Base-by-base conservation (phyloP, 2,113 vertebrate genomes). In the Agelaius tricolor region DNA sequence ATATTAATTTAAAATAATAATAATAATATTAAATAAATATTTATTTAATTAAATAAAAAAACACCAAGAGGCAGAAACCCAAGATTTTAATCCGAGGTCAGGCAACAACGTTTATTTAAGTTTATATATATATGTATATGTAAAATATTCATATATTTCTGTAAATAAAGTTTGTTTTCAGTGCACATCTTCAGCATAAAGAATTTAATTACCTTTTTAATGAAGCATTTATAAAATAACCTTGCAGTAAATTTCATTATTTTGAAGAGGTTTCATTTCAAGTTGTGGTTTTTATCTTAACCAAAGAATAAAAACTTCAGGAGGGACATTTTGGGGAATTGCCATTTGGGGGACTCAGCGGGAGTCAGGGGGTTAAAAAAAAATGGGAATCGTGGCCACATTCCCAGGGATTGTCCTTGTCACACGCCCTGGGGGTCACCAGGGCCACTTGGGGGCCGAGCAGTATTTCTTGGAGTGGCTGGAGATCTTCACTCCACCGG, bases 401-500 rank as follows among this genome's bases (percentile, higher is more conserved):
- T 17, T 59, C 35, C 58, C 15, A 0, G 24, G 58, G 24, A 37
- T 27, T 61, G 24, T 61, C 58, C 15, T 11, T 6, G 6, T 30
- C 59, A 11, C 0, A 0, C 5, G 33, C 5, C 27, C 24, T 31
- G 55, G 57, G 33, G 33, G 26, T 66, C 73, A 95, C 93, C 94
- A 96, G 26, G 93, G 94, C 93, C 94, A 94, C 37, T 93, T 94
- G 59, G 94, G 27, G 0, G 85, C 94, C 4, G 94, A 95, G 81
- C 65, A 31, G 74, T 74, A 94, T 9, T 94, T 95, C 6, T 93
- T 95, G 9, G 37, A 12, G 4, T 94, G 92, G 31, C 81, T 94
- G 2, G 92, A 96, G 51, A 95, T 62, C 66, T 96, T 95, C 9
- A 95, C 84, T 18, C 51, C 69, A 2, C 77, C 65, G 0, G 55